Evolutionary conservation across 2,888 invertebrate genomes (phyloP), one percentile per base, ranked within the genome.

Genomic region (Ochropacha duplaris): DNA sequence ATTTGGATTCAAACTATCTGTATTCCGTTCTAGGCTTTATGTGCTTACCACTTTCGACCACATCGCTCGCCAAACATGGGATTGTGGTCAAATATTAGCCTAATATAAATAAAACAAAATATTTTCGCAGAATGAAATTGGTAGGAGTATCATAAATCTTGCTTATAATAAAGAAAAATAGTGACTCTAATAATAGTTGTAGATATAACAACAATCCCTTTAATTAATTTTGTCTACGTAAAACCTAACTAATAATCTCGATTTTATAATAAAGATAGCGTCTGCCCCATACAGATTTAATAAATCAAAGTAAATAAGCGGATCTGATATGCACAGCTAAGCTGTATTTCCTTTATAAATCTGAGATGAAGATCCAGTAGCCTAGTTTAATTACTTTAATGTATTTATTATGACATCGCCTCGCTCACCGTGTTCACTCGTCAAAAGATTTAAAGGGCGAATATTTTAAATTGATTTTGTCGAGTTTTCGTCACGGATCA

Each of bases 381-480:
- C 9, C 44, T 44, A 44, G 16, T 44, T 44, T 9, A 44, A 44
- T 44, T 44, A 44, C 16, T 44, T n/a, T 44, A 44, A 44, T 19
- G 44, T 19, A 44, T 44, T 44, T 44, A 44, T 19, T 19, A 44
- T 9, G 69, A 65, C 70, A 60, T 59, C 68, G 74, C 68, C 71
- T 76, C 72, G 74, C 66, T 71, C 71, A 71, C 66, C 69, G 69
- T 65, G 61, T 60, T 68, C 71, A 74, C 77, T 77, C 71, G 74
- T 79, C 78, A 79, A 81, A 84, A 83, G 79, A 82, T 80, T 84
- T 81, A 84, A 78, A 81, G 79, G 79, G 80, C 83, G 78, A 75
- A 78, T 85, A 86, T 87, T 88, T 86, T 82, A 87, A 89, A 87
- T 88, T 84, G 84, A 89, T 87, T 85, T 82, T 75, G 74, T 78